These are phyloP conservation scores for Eretmocerus hayati DNA, from an alignment of 2,888 invertebrate genomes.

Conservation along the genomic window DNA sequence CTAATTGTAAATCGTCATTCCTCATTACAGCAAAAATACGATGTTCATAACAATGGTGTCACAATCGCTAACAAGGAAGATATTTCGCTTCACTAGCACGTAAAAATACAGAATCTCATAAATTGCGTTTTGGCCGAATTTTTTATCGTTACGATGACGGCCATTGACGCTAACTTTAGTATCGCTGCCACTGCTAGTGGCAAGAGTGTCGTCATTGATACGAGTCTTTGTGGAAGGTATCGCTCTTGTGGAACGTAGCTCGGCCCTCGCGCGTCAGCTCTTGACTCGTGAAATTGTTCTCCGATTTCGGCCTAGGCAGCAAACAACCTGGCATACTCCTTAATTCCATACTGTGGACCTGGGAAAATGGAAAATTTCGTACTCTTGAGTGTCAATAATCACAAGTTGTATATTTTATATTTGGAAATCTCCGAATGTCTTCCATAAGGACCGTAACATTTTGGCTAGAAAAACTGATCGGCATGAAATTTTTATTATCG, in stretches of 20 bases:
- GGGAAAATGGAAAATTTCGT: constrained; percentile 45
- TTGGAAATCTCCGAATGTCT: too few relatives aligned
- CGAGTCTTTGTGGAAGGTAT: constrained; percentile 67
- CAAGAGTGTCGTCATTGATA: constrained; percentile 68
- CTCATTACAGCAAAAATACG: too few relatives aligned
- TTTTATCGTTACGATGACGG: too few relatives aligned
- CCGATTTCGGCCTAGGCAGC: constrained; percentile 74
- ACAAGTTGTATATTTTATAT: too few relatives aligned
- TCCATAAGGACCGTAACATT: too few relatives aligned
- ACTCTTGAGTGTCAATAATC: background rate
- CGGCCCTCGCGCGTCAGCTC: constrained; percentile 50
- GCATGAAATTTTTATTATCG: too few relatives aligned
- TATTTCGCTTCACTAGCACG: background rate
- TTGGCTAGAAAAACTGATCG: too few relatives aligned
- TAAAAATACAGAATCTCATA: background rate
- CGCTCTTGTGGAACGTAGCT: constrained; percentile 67
- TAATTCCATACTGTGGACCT: constrained; percentile 62
- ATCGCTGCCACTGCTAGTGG: constrained; percentile 53
- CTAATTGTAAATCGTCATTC: too few relatives aligned
- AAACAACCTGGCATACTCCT: constrained; percentile 58
- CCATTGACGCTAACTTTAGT: constrained; percentile 31
- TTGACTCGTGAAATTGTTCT: constrained; percentile 69
- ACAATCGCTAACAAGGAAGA: background rate
- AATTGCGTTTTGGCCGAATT: too few relatives aligned
- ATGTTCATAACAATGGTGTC: too few relatives aligned